phyloP scores from a whole-genome alignment of 2,888 invertebrate species.

The Epinotia nisella region DNA sequence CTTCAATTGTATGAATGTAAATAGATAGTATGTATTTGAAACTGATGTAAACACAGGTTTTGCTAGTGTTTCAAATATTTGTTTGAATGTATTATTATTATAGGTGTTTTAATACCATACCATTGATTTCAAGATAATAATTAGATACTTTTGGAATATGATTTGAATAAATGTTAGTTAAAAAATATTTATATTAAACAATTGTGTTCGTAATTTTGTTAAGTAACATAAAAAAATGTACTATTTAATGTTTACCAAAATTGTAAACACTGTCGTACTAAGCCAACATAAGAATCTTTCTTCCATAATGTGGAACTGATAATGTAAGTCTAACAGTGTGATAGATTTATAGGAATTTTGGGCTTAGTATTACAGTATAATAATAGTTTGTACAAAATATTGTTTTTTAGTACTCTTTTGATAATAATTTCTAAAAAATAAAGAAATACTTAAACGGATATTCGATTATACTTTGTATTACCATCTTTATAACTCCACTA shows the following conservation, averaged over 20 bases:
- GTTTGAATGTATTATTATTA: neutral
- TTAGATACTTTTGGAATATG: neutral
- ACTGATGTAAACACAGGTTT: conserved; percentile 3
- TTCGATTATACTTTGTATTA: neutral
- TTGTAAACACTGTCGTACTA: neutral
- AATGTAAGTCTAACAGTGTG: neutral
- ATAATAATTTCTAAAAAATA: neutral
- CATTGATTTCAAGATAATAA: neutral
- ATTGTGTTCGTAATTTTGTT: no score
- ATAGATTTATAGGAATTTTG: neutral
- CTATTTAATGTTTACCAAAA: neutral
- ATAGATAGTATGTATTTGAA: conserved; percentile 15
- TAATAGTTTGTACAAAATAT: neutral
- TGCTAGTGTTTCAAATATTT: neutral
- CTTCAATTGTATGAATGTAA: conserved; percentile 16
- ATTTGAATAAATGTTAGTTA: neutral
- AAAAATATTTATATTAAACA: neutral
- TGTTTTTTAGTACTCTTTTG: conserved; percentile 3
- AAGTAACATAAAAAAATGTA: neutral
- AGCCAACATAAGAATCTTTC: neutral
- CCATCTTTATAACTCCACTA: conserved; percentile 34
- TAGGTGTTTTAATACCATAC: neutral
- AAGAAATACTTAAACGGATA: neutral
- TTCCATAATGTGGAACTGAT: no score
- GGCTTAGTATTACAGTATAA: neutral